Conservation (phyloP, 2,888 invertebrate species). For the Drosophila mimetica region DNA sequence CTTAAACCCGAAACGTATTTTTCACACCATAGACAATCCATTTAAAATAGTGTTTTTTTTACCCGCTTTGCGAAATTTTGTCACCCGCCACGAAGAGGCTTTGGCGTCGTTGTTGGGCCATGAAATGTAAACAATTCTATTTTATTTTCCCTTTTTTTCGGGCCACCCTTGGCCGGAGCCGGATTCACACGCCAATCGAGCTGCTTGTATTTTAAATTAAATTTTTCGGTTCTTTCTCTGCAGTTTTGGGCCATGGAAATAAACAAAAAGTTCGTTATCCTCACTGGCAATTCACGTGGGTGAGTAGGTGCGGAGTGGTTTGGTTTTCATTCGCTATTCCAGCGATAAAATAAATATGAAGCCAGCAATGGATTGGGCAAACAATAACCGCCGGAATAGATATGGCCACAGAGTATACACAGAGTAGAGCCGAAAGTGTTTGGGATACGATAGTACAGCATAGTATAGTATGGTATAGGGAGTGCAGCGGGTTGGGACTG, state of each 20-base stretch:
- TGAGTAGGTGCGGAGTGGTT: slow-evolving; percentile 32
- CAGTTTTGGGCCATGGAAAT: slow-evolving; percentile 40
- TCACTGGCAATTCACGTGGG: slow-evolving; percentile 11
- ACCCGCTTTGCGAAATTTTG: slow-evolving; percentile 10
- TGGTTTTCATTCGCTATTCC: slow-evolving; percentile 39
- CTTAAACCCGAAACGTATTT: slow-evolving; percentile 22
- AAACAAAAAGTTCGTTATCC: slow-evolving; percentile 56
- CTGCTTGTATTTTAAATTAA: slow-evolving; percentile 67
- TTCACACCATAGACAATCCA: slow-evolving; percentile 14
- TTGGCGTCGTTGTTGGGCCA: slow-evolving; percentile 11
- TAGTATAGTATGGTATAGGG: slow-evolving; percentile 1
- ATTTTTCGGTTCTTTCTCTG: slow-evolving; percentile 49
- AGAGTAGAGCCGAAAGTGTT: background rate
- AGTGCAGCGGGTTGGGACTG: slow-evolving; percentile 5
- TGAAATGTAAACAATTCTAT: slow-evolving; percentile 39
- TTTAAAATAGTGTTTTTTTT: slow-evolving; percentile 31
- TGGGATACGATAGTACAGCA: background rate
- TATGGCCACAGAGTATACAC: slow-evolving; percentile 14
- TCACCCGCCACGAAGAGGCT: slow-evolving; percentile 27
- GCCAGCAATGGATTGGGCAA: slow-evolving; percentile 50
- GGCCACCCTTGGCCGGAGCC: slow-evolving; percentile 16
- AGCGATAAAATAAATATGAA: slow-evolving; percentile 63
- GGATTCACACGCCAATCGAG: slow-evolving; percentile 67
- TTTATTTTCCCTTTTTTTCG: slow-evolving; percentile 25
- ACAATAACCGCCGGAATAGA: slow-evolving; percentile 40